Evolutionary conservation across 2,888 invertebrate species (phyloP), one percentile per base, ranked within the genome.

Genomic region (Dasysyrphus tricinctus): DNA sequence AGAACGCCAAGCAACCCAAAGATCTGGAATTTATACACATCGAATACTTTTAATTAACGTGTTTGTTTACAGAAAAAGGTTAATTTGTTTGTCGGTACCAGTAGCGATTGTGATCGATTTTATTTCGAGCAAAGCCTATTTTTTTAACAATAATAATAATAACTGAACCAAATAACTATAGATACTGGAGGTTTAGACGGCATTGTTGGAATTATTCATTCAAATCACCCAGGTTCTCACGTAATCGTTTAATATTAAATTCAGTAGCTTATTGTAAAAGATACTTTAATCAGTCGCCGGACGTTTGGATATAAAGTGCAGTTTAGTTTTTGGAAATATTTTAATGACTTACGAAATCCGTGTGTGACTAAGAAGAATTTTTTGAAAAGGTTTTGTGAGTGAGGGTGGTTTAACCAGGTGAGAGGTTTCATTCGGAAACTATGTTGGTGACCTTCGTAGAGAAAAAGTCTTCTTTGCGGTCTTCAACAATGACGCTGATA

Each of bases 321-420:
- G 29, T 32, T 29, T 29, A 54, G 32, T 32, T 54, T 32, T 32
- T 32, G 29, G 8, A 54, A 32, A 32, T 47, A 9, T 6, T 14
- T 12, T 1, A 54, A 32, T 14, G 7, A 1, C 29, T 54, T 7
- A 8, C 4, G 29, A 29, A 54, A 6, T 24, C 6, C 29, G 4
- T 29, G 12, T 14, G 39, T 29, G 51, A 51, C 16, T 59, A 16
- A 39, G 12, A 12, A 24, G n/a, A 16, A 44, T 29, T 61, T 29
- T 1, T 19, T 6, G 49, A 39, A 12, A 11, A 32, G 1, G 16
- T 37, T 57, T 34, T 16, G 16, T 37, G 61, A 61, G 19, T 44
- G 47, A 42, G 57, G 42, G 39, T 57, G 34, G 54, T 67, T 54
- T 51, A 54, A 75, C 80, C 69, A 61, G 74, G 69, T 80, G 59